Base-by-base conservation (phyloP, 2,888 invertebrate species). In the Crepidodera aurea region DNA sequence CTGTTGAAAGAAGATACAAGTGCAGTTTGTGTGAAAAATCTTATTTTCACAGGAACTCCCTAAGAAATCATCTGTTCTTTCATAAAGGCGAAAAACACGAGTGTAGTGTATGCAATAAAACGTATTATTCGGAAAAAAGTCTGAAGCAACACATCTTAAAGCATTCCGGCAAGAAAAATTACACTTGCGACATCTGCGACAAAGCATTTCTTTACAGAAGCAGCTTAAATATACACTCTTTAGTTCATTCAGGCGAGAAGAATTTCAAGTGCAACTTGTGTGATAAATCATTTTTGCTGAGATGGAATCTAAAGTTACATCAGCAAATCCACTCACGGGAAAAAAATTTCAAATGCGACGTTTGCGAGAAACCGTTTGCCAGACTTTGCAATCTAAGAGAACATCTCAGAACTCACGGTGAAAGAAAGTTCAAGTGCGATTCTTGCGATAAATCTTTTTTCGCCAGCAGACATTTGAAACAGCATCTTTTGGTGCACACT, bases 381-480 rank as follows among this genome's bases (percentile, higher is more conserved):
- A 27, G n/a, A 15, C 10, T 13, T 22, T 19, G 40, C 4, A 6
- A 13, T 51, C 15, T 51, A 1, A 12, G 32, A 12, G 4, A 13
- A 1, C 51, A 51, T 39, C 22, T 37, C 10, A 37, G 22, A 22
- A 51, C 37, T 8, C 51, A 51, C 37, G 13, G 37, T 7, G 37
- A 22, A 29, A 29, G 10, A 2, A 18, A 4, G 13, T 51, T 37
- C 8, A 39, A 39, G 13, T 51, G 51, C 37, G 51, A 44, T 27
- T 15, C 27, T 10, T 54, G 54, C n/a, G 12, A 22, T n/a, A 54
- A 54, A 18, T 15, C 40, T 5, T 54, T 54, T 25, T 39, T 8
- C 16, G 13, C 27, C 27, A 42, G 29, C 10, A 39, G 39, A 5
- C 19, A 37, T 16, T 39, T 54, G 7, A 54, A 27, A 0, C 42